These are phyloP conservation scores for Myopa testacea DNA, from an alignment of 2,888 invertebrate genomes.

Conservation along the genomic window DNA sequence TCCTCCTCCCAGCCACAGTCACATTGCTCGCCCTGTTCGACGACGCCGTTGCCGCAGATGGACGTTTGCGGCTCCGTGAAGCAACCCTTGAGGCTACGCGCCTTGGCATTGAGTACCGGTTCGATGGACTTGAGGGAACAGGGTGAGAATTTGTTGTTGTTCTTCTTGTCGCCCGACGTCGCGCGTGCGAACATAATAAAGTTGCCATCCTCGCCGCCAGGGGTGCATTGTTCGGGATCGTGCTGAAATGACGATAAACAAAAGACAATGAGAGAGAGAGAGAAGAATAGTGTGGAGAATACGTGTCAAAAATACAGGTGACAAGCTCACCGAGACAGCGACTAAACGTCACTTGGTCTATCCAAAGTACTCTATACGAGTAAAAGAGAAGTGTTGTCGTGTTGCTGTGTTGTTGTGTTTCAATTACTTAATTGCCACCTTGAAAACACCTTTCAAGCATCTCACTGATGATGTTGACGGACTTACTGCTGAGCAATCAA, in stretches of 20 bases:
- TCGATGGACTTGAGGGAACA: conserved; percentile 94
- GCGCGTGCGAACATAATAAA: conserved; percentile 99
- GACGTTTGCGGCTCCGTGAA: conserved; percentile 94
- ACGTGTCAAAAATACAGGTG: background rate
- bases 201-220: conserved; percentile 96
- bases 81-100: conserved; percentile 89
- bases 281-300: background rate
- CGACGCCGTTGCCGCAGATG: conserved; percentile 98
- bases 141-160: conserved; percentile 97
- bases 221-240: conserved; percentile 93
- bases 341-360: no score
- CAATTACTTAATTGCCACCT: conserved; percentile 1
- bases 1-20: conserved; percentile 99
- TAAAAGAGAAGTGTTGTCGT: no score
- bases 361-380: no score
- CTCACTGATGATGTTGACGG: background rate
- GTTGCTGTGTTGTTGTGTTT: background rate
- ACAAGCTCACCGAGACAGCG: background rate
- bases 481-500: background rate
- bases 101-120: conserved; percentile 91
- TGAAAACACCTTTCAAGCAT: conserved; percentile 1
- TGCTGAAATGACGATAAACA: conserved; percentile 73
- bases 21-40: conserved; percentile 96
- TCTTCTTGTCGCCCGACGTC: conserved; percentile 96
- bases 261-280: background rate